phyloP scores from a whole-genome alignment of 2,797 vertebrate species.

The Danio albolineatus region DNA sequence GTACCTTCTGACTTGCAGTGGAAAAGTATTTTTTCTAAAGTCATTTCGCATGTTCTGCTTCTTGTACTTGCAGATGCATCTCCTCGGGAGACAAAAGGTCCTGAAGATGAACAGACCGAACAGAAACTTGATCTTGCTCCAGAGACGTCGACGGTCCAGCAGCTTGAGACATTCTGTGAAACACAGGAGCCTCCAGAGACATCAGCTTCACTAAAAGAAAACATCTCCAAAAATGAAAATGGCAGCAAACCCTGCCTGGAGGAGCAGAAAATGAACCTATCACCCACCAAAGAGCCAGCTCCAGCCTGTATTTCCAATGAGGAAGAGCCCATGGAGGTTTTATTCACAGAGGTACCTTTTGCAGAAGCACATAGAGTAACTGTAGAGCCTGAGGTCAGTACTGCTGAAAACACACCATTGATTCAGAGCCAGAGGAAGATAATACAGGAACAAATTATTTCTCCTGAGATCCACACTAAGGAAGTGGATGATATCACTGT shows the following conservation, averaged over 20 bases:
- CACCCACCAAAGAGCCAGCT: constrained; percentile 82
- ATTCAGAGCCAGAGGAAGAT: constrained; percentile 50
- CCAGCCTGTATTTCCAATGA: constrained; percentile 71
- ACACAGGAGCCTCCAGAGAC: constrained; percentile 66
- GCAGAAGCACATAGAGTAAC: constrained; percentile 53
- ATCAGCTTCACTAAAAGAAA: constrained; percentile 71
- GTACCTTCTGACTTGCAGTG: neutral
- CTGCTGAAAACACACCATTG: constrained; percentile 65
- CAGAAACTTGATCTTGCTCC: constrained; percentile 55
- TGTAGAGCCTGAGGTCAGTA: constrained; percentile 57
- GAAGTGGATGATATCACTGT: constrained; percentile 74
- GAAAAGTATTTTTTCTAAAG: constrained; percentile 4
- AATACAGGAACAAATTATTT: neutral
- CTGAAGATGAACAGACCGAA: constrained; percentile 60
- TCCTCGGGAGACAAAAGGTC: constrained; percentile 41
- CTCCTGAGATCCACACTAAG: neutral
- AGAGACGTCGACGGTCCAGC: constrained; percentile 59
- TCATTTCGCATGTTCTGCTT: constrained; percentile 13
- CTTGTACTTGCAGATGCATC: constrained; percentile 33
- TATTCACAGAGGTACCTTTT: constrained; percentile 64
- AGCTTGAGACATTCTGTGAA: constrained; percentile 53
- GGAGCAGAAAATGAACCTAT: constrained; percentile 77
- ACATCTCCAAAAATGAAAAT: constrained; percentile 67
- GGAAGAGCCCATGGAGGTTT: constrained; percentile 78
- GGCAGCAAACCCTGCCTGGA: constrained; percentile 74